A percentile compares a stretch with the other conserved stretches of the same genome.
These are phyloP conservation scores for Coracopsis vasa DNA, from an alignment of 2,113 vertebrate genomes.

Conservation along the genomic window DNA sequence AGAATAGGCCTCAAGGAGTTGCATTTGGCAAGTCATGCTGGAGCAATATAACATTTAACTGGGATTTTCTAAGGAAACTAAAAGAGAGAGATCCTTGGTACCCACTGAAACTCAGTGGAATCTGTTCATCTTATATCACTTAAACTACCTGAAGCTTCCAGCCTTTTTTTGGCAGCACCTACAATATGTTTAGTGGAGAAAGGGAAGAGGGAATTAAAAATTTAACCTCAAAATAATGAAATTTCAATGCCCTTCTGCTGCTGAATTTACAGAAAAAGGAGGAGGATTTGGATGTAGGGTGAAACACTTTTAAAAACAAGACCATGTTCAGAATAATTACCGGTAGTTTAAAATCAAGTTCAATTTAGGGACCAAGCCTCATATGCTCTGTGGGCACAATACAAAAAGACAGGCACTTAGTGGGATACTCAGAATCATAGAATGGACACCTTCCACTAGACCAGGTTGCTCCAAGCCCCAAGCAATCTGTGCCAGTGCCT, in stretches of 20 bases:
- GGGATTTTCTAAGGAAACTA: background rate
- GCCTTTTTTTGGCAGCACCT: slow-evolving; percentile 11
- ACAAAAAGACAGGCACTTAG: background rate
- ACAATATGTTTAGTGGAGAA: background rate
- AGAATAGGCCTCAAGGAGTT: background rate
- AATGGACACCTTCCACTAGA: background rate
- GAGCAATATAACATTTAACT: background rate
- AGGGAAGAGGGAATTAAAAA: background rate
- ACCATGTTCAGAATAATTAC: background rate
- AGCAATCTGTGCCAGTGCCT: background rate
- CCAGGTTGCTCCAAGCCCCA: background rate
- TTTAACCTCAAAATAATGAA: background rate
- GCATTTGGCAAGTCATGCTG: slow-evolving; percentile 31
- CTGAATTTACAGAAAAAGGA: background rate
- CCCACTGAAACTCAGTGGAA: background rate
- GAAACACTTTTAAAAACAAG: background rate
- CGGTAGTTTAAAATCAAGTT: background rate
- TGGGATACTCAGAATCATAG: background rate
- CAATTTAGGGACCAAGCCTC: background rate
- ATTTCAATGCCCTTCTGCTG: background rate
- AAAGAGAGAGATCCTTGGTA: background rate
- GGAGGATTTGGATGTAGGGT: background rate
- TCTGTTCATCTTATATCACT: background rate
- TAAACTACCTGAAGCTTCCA: background rate
- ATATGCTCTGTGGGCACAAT: background rate